Evolutionary conservation across 2,797 vertebrate species (phyloP).

Genomic region (Danio kyathit): DNA sequence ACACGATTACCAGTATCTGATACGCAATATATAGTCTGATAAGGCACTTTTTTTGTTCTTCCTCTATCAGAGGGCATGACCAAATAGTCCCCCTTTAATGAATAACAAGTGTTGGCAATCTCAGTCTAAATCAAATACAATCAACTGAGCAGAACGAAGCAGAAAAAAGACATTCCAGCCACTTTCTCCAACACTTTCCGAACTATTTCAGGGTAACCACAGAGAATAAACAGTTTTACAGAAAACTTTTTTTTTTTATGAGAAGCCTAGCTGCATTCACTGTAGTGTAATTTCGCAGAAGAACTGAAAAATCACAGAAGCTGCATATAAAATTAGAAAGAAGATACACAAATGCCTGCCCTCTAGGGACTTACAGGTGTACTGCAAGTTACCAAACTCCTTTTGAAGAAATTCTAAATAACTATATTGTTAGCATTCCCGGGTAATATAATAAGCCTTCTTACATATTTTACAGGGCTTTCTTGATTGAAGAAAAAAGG

Average conservation of each 20-base stretch:
- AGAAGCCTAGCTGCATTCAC: neutral
- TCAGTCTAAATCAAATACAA: slow-evolving; percentile 44
- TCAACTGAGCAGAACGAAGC: slow-evolving; percentile 16
- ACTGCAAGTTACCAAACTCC: slow-evolving; percentile 43
- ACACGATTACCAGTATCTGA: slow-evolving; percentile 48
- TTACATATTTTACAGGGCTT: slow-evolving; percentile 11
- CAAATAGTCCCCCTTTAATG: slow-evolving; percentile 27
- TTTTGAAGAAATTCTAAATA: slow-evolving; percentile 7
- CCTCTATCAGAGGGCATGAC: slow-evolving; percentile 35
- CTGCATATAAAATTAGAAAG: slow-evolving; percentile 33
- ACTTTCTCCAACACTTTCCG: slow-evolving; percentile 20
- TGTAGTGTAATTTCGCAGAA: slow-evolving; percentile 30
- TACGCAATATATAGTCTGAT: slow-evolving; percentile 42
- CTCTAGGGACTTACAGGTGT: slow-evolving; percentile 50
- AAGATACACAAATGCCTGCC: slow-evolving; percentile 49
- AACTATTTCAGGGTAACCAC: neutral
- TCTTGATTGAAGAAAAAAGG: neutral
- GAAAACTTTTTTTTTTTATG: neutral
- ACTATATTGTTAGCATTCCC: slow-evolving; percentile 10
- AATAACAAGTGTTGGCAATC: slow-evolving; percentile 32
- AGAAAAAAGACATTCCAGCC: slow-evolving; percentile 23
- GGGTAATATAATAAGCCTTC: slow-evolving; percentile 17
- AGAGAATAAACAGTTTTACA: slow-evolving; percentile 1
- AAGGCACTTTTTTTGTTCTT: slow-evolving; percentile 61
- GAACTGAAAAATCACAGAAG: slow-evolving; percentile 34